Evolutionary conservation across 2,888 invertebrate species (phyloP), one percentile per base, ranked within the genome.

Genomic region (Yponomeuta evonymella): DNA sequence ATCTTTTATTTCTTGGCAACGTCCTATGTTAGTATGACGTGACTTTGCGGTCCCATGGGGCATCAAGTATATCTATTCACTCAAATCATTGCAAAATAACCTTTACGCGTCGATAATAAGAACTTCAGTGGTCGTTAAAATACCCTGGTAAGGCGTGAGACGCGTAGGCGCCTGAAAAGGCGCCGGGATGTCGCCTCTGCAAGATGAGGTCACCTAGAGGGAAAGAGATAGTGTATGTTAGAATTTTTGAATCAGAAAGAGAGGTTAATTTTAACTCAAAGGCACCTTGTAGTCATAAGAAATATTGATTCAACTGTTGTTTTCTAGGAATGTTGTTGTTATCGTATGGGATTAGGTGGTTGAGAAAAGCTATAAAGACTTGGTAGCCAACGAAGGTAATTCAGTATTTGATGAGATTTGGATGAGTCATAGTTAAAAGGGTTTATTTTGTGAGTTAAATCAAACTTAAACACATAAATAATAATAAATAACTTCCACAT

Each of bases 11-110:
- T 80, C 79, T 81, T 83, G 81, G 80, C 81, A 83, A 79, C 79
- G 79, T 75, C 72, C 72, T 70, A 74, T 72, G 74, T 75, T 77
- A 74, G 75, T 70, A 78, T 84, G 84, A 86, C 83, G 85, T 75
- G 82, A 84, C 82, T 74, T 78, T 79, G 76, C 73, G 74, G 74
- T 77, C 78, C 78, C 78, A 78, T 79, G 75, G 33, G n/a, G 63
- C 58, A 33, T 33, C 71, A 36, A 71, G n/a, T 12, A 62, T 71
- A 66, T 36, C 12, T 33, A 12, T 62, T 67, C 43, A 43, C 36
- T 33, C 3, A 12, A 4, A 33, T 3, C 62, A 62, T 15, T 8
- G 68, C 0, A 79, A 79, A 78, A 72, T 70, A 3, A 48, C 30
- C 73, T 72, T 72, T 80, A 73, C 65, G 2, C 0, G 0, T 1